These are phyloP conservation scores for Hyperopisus bebe DNA, from an alignment of 2,113 vertebrate species.

Conservation along the genomic window DNA sequence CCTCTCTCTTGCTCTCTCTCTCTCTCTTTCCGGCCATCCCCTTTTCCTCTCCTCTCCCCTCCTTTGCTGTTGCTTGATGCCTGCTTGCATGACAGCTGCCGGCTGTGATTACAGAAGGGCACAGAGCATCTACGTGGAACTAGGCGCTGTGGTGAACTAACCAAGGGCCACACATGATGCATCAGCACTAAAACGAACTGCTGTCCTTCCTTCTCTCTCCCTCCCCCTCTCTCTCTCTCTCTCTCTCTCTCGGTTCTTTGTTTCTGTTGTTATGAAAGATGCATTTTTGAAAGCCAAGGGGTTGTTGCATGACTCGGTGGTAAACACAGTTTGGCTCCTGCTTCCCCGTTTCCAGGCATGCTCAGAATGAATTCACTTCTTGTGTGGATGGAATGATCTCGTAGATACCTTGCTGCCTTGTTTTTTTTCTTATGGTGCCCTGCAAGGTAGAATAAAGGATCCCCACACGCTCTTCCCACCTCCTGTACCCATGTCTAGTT, in stretches of 20 bases:
- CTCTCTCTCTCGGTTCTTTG: slow-evolving; percentile 27
- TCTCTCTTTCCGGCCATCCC: slow-evolving; percentile 24
- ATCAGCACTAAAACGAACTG: slow-evolving; percentile 41
- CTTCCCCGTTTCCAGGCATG: slow-evolving; percentile 45
- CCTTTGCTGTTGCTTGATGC: slow-evolving; percentile 79
- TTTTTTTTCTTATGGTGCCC: slow-evolving; percentile 46
- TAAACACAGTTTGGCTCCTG: slow-evolving; percentile 48
- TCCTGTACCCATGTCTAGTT: background rate
- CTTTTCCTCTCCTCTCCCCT: slow-evolving; percentile 59
- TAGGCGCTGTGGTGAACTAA: slow-evolving; percentile 47
- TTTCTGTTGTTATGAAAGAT: slow-evolving; percentile 48
- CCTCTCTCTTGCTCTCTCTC: slow-evolving; percentile 25
- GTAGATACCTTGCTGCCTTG: slow-evolving; percentile 43
- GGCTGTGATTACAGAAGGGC: slow-evolving; percentile 62
- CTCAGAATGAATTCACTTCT: slow-evolving; percentile 31
- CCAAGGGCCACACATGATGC: slow-evolving; percentile 57
- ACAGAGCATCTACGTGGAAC: slow-evolving; percentile 52
- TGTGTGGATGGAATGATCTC: slow-evolving; percentile 45
- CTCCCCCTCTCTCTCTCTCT: slow-evolving; percentile 38
- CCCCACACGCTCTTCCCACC: background rate
- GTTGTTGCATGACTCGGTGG: slow-evolving; percentile 61
- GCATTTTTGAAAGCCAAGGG: slow-evolving; percentile 41
- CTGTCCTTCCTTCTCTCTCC: background rate
- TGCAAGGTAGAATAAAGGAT: background rate
- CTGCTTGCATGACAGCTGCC: slow-evolving; percentile 94